Evolutionary conservation across 2,113 vertebrate genomes (phyloP).

Genomic region (Pampusana beccarii): DNA sequence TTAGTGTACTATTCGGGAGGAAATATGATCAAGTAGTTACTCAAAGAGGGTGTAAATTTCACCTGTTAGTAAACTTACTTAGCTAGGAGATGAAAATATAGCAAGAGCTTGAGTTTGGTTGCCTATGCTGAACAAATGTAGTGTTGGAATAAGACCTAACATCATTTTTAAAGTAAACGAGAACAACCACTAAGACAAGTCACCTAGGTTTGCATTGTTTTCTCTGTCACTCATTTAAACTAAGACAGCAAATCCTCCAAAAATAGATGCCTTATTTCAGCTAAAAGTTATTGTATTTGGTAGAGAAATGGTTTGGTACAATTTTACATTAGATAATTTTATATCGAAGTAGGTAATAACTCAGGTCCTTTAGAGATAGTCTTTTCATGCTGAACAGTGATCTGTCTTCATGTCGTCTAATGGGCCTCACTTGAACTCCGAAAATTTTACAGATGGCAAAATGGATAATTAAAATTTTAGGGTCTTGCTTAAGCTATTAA

Average conservation of each 20-base stretch:
- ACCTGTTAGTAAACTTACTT: background rate
- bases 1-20: background rate
- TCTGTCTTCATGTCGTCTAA: background rate
- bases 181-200: background rate
- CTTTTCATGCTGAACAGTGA: background rate
- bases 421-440: background rate
- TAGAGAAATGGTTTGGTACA: background rate
- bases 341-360: background rate
- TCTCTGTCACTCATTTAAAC: background rate
- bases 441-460: constrained; percentile 15
- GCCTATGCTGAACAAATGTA: background rate
- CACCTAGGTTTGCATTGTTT: background rate
- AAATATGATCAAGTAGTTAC: background rate
- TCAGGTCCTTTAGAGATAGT: background rate
- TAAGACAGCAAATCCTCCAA: background rate
- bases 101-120: background rate
- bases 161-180: background rate
- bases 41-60: background rate
- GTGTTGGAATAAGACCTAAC: background rate
- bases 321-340: background rate
- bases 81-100: background rate
- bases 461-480: constrained; percentile 40
- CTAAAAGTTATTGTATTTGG: background rate
- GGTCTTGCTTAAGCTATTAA: background rate
- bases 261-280: background rate